Conservation (phyloP, 2,113 vertebrate species). For the Pitta sordida region DNA sequence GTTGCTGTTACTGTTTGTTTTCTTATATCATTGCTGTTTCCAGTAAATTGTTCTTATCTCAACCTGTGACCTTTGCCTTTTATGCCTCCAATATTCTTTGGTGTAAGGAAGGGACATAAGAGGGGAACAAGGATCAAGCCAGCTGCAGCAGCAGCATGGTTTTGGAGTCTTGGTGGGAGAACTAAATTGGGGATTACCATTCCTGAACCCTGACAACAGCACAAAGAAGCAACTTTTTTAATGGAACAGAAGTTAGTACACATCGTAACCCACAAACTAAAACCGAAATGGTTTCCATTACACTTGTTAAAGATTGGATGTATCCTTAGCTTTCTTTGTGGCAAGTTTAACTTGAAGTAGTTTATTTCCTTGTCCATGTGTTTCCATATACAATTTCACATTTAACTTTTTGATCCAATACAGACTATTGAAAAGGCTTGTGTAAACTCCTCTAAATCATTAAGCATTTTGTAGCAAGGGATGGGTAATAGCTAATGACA, state of each 20-base stretch:
- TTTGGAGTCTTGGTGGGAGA: neutral
- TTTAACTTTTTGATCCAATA: neutral
- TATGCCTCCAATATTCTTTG: neutral
- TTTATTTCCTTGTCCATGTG: neutral
- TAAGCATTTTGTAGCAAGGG: neutral
- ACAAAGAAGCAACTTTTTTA: neutral
- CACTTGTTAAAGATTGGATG: neutral
- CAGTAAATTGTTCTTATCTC: neutral
- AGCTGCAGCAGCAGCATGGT: fast-evolving
- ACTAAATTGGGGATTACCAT: too few relatives aligned
- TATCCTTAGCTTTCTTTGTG: neutral
- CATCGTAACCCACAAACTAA: neutral
- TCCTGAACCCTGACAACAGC: neutral
- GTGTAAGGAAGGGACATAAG: neutral
- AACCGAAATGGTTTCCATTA: neutral
- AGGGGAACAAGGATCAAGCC: neutral
- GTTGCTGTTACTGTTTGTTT: neutral
- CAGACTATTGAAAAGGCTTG: neutral
- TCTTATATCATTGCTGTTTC: neutral
- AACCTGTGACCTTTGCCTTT: neutral
- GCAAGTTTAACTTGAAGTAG: neutral
- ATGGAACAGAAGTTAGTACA: neutral
- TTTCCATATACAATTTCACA: neutral
- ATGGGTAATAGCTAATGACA: neutral
- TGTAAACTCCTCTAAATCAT: neutral